Evolutionary conservation across 1,140 invertebrate genomes (phyloP), one percentile per base, ranked within the genome.

Genomic region (Lerema accius): DNA sequence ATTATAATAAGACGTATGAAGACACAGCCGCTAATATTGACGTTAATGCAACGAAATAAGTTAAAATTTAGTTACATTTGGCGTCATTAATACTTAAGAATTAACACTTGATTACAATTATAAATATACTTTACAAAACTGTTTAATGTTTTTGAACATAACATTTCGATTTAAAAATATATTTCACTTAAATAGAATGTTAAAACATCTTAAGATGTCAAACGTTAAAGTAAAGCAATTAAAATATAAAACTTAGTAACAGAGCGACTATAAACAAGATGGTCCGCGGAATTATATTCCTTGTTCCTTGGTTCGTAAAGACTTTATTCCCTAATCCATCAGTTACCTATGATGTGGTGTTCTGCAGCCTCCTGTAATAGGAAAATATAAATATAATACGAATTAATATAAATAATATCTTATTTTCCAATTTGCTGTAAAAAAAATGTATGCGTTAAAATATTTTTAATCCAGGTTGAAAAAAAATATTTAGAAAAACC

Each of bases 291-390:
- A 65, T 65, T 37, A 26, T n/a, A 62, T 66, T 63, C 48, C 43
- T 69, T 63, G 40, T 46, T 58, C 23, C 42, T 45, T 58, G 53
- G 11, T 58, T 15, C 53, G 3, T 43, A 55, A 55, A 43, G 19
- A 4, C 3, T 19, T 10, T 17, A 28, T 4, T 43, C 16, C 14
- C 45, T 28, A 32, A 40, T 49, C 69, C n/a, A 56, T 50, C 78
- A 80, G 80, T 83, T 86, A 89, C 60, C 86, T 89, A 65, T 87
- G 83, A 45, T 89, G 86, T 0, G 84, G 83, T 0, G 82, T 84
- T 68, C 86, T 67, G 67, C 86, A 89, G 11, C 73, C 65, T 69
- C 87, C 86, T 89, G 82, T 11, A 81, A 86, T 9, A 67, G n/a
- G n/a, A n/a, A n/a, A n/a, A n/a, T n/a, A n/a, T n/a, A n/a, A n/a